A percentile compares a stretch with the other conserved stretches of the same genome.
Conservation (phyloP, 2,888 invertebrate species). For the Drosophila imparisetae region DNA sequence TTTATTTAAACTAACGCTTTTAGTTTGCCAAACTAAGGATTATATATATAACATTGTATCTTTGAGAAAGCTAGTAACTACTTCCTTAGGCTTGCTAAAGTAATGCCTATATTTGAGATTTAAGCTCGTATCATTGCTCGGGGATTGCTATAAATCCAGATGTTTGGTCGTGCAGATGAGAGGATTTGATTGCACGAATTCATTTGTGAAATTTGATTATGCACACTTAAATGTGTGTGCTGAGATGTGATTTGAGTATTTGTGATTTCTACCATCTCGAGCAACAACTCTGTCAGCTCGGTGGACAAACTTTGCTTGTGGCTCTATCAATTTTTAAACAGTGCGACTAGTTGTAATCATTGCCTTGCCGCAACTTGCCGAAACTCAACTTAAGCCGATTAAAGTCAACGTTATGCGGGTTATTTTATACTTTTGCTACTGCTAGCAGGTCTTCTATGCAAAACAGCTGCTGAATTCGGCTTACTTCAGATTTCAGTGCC, state of each 20-base stretch:
- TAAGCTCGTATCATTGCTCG: constrained; percentile 28
- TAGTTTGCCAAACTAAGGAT: neutral
- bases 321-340: constrained; percentile 57
- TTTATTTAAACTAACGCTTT: neutral
- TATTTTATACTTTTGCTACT: constrained; percentile 13
- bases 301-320: constrained; percentile 54
- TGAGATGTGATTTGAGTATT: constrained; percentile 11
- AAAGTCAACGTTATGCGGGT: constrained; percentile 45
- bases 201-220: constrained; percentile 66
- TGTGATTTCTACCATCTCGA: constrained; percentile 6
- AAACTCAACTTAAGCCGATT: constrained; percentile 60
- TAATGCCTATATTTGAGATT: neutral
- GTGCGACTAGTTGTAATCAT: constrained; percentile 40
- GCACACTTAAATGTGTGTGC: constrained; percentile 45
- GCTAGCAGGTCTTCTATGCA: constrained; percentile 24
- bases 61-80: neutral
- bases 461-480: constrained; percentile 36
- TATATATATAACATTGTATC: neutral
- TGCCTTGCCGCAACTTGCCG: constrained; percentile 44
- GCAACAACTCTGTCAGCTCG: constrained; percentile 4
- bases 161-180: constrained; percentile 57
- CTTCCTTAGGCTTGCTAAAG: neutral
- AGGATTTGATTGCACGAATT: constrained; percentile 61
- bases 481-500: constrained; percentile 20
- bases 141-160: constrained; percentile 2